These are phyloP conservation scores for Anguilla japonica DNA, from an alignment of 2,113 vertebrate species.

Conservation along the genomic window DNA sequence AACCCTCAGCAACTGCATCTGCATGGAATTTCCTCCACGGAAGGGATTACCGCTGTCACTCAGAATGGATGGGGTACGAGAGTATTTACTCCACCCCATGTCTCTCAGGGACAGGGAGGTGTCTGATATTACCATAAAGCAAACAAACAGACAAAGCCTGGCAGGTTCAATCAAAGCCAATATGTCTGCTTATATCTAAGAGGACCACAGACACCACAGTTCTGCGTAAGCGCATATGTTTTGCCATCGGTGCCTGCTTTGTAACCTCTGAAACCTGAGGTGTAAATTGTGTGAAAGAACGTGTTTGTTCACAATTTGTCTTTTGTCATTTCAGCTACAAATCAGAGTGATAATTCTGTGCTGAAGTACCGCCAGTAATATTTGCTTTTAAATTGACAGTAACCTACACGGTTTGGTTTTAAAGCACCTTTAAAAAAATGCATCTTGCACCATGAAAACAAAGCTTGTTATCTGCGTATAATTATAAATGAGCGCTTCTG, in stretches of 20 bases:
- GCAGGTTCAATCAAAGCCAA: neutral
- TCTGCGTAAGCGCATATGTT: neutral
- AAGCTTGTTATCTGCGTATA: neutral
- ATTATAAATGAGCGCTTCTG: neutral
- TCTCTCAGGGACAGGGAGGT: neutral
- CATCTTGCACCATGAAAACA: neutral
- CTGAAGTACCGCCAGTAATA: neutral
- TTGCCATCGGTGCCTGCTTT: neutral
- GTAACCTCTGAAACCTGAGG: neutral
- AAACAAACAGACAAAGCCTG: neutral
- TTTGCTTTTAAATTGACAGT: neutral
- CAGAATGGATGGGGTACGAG: slow-evolving; percentile 28
- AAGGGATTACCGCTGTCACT: slow-evolving; percentile 43
- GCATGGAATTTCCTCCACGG: slow-evolving; percentile 31
- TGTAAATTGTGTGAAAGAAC: neutral
- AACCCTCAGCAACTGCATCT: slow-evolving; percentile 42
- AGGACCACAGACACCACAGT: neutral
- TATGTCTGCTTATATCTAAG: neutral
- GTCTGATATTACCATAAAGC: neutral
- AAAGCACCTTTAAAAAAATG: neutral
- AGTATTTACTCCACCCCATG: slow-evolving; percentile 26
- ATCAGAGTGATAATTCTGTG: neutral
- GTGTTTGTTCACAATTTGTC: neutral
- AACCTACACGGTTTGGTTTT: neutral
- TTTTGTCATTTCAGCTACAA: neutral